Base-by-base conservation (phyloP, 2,113 vertebrate genomes). In the Hiodon tergisus region DNA sequence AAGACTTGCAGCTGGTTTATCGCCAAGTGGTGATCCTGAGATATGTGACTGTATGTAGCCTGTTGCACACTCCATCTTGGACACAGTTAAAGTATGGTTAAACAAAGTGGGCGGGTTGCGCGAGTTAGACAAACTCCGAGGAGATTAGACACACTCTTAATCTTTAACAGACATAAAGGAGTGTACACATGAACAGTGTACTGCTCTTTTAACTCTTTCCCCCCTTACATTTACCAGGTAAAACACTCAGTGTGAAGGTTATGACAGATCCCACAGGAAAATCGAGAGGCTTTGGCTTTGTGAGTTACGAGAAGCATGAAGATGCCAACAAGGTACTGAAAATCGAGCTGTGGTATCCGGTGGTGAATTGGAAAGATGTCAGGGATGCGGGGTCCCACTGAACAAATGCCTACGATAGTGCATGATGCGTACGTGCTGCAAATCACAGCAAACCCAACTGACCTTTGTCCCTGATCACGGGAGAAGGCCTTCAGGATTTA, bases 231-330 rank as follows among this genome's bases (percentile, higher is more conserved):
- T 51, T 85, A 1, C 78, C 81, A 99, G 97, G 97, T 84, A 98
- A 96, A 93, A 98, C 95, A 17, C 89, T 98, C 75, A 99, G 97
- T 62, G 96, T 98, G 79, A 98, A 97, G 86, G 97, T 99, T 83
- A 99, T 99, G 97, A 96, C 92, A 70, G 97, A 99, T 76, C 89
- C 93, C 77, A 91, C 89, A 58, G 97, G 97, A 73, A 99, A 99
- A 88, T 99, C 96, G 74, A 95, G 96, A 90, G 97, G 97, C 72
- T 99, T 99, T 89, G 97, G 97, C 77, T 99, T 99, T 79, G 94
- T 99, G 78, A 99, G 97, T 88, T 99, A 96, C 16, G 97, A 99
- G 88, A 96, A 96, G 81, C 97, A 99, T 9, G 97, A 99, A 82
- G 97, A 99, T 67, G 97, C 97, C 67, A 97, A 95, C 90, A 95